These are phyloP conservation scores for Lathronympha strigana DNA, from an alignment of 2,888 invertebrate genomes.

Conservation along the genomic window DNA sequence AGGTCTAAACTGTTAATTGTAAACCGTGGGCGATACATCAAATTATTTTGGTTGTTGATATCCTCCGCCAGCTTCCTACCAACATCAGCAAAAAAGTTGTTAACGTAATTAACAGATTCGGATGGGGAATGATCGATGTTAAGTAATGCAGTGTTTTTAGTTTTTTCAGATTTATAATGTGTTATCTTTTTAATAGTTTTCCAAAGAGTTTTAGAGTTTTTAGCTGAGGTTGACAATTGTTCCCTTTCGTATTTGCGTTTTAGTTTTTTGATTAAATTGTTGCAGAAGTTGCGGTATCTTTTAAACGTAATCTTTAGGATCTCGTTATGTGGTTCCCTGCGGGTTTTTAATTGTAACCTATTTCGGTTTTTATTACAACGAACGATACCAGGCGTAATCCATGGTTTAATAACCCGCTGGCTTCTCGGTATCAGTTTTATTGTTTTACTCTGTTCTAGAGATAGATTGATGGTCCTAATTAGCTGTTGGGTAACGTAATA, in stretches of 20 bases:
- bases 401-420: not conserved
- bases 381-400: not conserved
- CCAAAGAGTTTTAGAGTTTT: not conserved
- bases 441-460: not conserved
- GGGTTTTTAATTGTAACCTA: not conserved
- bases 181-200: too few species aligned
- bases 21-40: too few species aligned
- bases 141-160: not conserved
- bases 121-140: not conserved
- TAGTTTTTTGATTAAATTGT: too few species aligned
- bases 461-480: not conserved
- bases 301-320: not conserved
- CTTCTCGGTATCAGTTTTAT: not conserved
- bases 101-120: not conserved
- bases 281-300: not conserved
- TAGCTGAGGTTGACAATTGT: not conserved
- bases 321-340: not conserved
- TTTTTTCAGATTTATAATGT: not conserved
- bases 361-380: not conserved
- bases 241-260: not conserved
- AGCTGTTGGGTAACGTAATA: not conserved
- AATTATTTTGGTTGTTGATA: too few species aligned
- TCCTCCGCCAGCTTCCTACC: not conserved
- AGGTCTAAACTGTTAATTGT: too few species aligned
- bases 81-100: not conserved